These are phyloP conservation scores for Macrophya annulata DNA, from an alignment of 2,888 invertebrate genomes.

Conservation along the genomic window DNA sequence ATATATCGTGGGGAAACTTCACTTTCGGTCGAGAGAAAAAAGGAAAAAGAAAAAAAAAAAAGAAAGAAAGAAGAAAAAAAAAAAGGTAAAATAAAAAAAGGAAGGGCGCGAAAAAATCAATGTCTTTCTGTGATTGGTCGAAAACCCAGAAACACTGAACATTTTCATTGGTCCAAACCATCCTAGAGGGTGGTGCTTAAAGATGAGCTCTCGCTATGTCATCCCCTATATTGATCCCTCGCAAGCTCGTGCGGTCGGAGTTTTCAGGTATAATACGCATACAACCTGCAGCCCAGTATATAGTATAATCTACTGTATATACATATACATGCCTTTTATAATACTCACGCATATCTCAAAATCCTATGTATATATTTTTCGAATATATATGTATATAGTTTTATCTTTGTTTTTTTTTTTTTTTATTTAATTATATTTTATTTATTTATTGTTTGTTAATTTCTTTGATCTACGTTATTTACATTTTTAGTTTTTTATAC, in stretches of 20 bases:
- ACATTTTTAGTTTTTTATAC: too few relatives aligned
- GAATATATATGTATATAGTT: too few relatives aligned
- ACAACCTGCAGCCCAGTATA: not conserved
- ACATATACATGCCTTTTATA: too few relatives aligned
- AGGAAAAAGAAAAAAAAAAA: not conserved
- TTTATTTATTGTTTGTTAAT: not conserved
- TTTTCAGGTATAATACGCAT: not conserved
- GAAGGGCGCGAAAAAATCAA: constrained; percentile 75
- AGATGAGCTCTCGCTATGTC: constrained; percentile 79
- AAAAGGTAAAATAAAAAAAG: constrained; percentile 59
- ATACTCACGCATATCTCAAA: too few relatives aligned
- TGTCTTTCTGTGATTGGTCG: constrained; percentile 71
- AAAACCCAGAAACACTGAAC: constrained; percentile 26
- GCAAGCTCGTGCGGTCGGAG: constrained; percentile 61
- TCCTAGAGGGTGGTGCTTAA: constrained; percentile 75
- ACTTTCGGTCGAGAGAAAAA: constrained; percentile 67
- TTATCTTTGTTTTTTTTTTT: too few relatives aligned
- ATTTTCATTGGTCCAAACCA: constrained; percentile 68
- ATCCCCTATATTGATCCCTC: constrained; percentile 78
- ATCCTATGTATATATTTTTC: too few relatives aligned
- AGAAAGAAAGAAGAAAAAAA: constrained; percentile 59
- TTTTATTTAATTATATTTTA: not conserved
- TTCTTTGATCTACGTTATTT: too few relatives aligned
- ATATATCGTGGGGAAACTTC: constrained; percentile 69
- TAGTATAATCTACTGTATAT: not conserved